Conservation (phyloP, 1,140 invertebrate genomes). For the Oryctes rhinoceros region DNA sequence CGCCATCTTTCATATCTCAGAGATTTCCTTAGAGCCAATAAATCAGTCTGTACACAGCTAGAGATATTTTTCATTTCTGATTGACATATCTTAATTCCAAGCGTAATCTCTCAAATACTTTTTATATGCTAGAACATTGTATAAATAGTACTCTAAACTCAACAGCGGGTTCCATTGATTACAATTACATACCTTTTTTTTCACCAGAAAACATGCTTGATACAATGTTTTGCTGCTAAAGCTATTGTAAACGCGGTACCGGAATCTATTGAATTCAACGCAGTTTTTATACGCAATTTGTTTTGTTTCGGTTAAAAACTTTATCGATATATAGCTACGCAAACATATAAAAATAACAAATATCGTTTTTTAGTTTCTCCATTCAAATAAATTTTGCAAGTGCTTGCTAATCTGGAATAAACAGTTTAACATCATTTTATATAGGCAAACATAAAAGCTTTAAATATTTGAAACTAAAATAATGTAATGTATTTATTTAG, state of each 20-base stretch:
- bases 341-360: not conserved
- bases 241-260: not conserved
- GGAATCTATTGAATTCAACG: not conserved
- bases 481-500: too few relatives aligned
- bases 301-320: not conserved
- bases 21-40: too few relatives aligned
- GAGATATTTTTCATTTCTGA: too few relatives aligned
- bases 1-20: too few relatives aligned
- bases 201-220: not conserved
- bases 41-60: too few relatives aligned
- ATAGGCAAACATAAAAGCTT: too few relatives aligned
- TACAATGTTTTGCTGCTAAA: not conserved
- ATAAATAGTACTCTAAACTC: not conserved
- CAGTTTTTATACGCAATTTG: not conserved
- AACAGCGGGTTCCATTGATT: not conserved
- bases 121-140: not conserved
- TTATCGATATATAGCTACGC: not conserved
- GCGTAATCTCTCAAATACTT: too few relatives aligned
- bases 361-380: not conserved
- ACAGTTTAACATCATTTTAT: not conserved
- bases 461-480: too few relatives aligned
- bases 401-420: not conserved
- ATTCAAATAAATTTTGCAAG: not conserved
- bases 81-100: too few relatives aligned
- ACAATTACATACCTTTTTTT: not conserved